phyloP scores from a whole-genome alignment of 2,888 invertebrate species.

The Bedellia somnulentella region DNA sequence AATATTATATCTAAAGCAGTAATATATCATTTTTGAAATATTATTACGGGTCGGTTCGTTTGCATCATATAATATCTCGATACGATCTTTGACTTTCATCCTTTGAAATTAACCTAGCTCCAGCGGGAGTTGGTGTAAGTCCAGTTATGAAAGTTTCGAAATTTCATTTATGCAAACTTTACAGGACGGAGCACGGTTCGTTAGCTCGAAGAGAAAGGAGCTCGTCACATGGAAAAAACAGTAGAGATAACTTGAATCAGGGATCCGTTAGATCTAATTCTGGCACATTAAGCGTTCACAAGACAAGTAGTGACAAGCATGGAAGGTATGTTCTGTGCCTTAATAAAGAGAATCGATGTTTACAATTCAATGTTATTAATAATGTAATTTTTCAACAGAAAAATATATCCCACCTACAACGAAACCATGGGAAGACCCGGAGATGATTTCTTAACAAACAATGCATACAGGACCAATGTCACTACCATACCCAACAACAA shows the following conservation, averaged over 20 bases:
- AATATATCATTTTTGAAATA: too few species aligned
- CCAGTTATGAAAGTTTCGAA: too few species aligned
- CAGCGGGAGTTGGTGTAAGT: too few species aligned
- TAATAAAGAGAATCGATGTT: constrained; percentile 3
- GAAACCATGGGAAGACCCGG: constrained; percentile 29
- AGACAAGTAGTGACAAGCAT: constrained; percentile 54
- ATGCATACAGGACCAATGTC: constrained; percentile 41
- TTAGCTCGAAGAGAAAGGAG: constrained; percentile 43
- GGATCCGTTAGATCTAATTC: constrained; percentile 64
- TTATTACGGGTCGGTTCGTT: too few species aligned
- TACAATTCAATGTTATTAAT: neutral
- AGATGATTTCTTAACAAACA: constrained; percentile 46
- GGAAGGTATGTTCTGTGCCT: constrained; percentile 39
- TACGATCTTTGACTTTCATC: too few species aligned
- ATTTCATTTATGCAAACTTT: too few species aligned
- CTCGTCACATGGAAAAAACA: constrained; percentile 32
- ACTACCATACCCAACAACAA: constrained; percentile 41
- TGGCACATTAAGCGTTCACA: constrained; percentile 60
- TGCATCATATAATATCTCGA: too few species aligned
- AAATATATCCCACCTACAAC: constrained; percentile 44
- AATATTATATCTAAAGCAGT: too few species aligned
- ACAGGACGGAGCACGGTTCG: constrained; percentile 42
- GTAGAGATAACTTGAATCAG: constrained; percentile 35
- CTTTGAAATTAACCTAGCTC: too few species aligned
- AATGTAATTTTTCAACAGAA: constrained; percentile 18